These are phyloP conservation scores for Actenoides hombroni DNA, from an alignment of 2,113 vertebrate species.

Conservation along the genomic window DNA sequence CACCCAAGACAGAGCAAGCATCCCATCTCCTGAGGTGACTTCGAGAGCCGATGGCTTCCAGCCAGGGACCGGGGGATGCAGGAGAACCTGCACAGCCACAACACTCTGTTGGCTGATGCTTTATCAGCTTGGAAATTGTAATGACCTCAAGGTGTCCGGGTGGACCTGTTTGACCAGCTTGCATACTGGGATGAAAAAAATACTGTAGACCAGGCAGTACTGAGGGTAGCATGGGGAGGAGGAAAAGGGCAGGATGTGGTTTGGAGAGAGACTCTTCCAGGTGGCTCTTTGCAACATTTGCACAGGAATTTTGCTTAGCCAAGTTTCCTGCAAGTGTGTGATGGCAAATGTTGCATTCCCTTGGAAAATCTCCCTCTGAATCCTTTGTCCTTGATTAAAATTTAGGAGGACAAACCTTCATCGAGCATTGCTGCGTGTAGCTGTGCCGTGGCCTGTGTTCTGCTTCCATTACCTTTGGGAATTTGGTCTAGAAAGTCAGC, in stretches of 20 bases:
- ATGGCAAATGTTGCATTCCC: too few species aligned
- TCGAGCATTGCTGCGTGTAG: rapidly evolving
- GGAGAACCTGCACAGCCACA: rapidly evolving
- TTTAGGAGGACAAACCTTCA: background rate
- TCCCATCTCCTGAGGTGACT: background rate
- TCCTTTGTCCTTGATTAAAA: background rate
- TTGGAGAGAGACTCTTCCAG: background rate
- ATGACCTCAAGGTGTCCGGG: rapidly evolving
- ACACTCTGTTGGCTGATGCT: background rate
- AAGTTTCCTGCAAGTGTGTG: background rate
- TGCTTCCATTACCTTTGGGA: background rate
- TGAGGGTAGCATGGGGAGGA: background rate
- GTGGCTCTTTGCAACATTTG: background rate
- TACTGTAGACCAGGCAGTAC: background rate
- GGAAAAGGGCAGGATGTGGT: rapidly evolving
- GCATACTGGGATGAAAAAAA: background rate
- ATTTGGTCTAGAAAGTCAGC: background rate
- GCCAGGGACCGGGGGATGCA: background rate
- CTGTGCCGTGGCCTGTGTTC: background rate
- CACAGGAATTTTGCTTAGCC: background rate
- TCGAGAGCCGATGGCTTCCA: too few species aligned
- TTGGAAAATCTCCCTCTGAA: background rate
- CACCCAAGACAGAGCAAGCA: background rate
- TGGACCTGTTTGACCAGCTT: background rate
- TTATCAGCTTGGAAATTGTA: background rate